Conservation (phyloP, 2,797 vertebrate genomes). For the Semotilus atromaculatus region DNA sequence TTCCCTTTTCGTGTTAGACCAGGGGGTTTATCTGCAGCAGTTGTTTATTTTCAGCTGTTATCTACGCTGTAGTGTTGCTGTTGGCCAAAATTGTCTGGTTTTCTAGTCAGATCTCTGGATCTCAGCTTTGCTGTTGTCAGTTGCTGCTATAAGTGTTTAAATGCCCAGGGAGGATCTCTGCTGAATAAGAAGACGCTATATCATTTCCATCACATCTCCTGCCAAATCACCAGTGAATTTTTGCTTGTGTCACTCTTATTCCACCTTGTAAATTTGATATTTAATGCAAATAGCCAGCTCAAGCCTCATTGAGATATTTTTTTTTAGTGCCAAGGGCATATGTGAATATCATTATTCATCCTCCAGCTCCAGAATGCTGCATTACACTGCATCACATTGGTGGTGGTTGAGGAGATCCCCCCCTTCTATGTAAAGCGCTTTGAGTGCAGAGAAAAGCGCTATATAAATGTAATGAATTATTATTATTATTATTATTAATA, state of each 20-base stretch:
- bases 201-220: slow-evolving; percentile 18
- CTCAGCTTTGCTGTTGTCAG: slow-evolving; percentile 25
- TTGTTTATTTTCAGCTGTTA: slow-evolving; percentile 19
- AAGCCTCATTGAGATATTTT: slow-evolving; percentile 6
- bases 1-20: background rate
- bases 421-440: too few species aligned
- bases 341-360: slow-evolving; percentile 26
- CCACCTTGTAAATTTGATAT: slow-evolving; percentile 10
- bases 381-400: too few species aligned
- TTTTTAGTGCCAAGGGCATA: slow-evolving; percentile 26
- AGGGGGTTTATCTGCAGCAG: slow-evolving; percentile 4
- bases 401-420: too few species aligned
- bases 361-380: background rate
- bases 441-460: too few species aligned
- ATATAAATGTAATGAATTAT: too few species aligned
- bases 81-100: slow-evolving; percentile 12
- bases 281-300: slow-evolving; percentile 23
- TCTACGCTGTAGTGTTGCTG: slow-evolving; percentile 12
- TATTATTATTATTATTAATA: too few species aligned
- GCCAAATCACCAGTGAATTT: slow-evolving; percentile 29
- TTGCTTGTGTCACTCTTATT: background rate
- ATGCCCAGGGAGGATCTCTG: slow-evolving; percentile 1
- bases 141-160: slow-evolving; percentile 32
- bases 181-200: background rate
- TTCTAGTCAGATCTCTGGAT: slow-evolving; percentile 37